These are phyloP conservation scores for Osmerus eperlanus DNA, from an alignment of 2,113 vertebrate species.

Conservation along the genomic window DNA sequence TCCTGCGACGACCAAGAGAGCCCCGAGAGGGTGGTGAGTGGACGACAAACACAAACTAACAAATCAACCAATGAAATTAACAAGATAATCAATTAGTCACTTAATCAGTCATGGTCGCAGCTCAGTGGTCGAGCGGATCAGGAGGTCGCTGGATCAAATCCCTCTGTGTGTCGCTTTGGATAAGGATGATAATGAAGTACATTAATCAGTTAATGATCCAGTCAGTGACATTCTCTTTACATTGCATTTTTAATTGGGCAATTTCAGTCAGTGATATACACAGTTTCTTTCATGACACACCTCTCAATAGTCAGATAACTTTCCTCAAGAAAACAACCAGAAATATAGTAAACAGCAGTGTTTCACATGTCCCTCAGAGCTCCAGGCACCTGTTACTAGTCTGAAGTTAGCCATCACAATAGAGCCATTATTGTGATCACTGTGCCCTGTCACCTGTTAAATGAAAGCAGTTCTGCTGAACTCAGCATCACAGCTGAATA, in stretches of 20 bases:
- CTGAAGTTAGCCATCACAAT: neutral
- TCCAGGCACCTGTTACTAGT: neutral
- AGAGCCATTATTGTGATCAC: neutral
- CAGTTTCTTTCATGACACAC: too few species aligned
- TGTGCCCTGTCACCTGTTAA: neutral
- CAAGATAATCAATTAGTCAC: too few species aligned
- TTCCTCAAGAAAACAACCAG: too few species aligned
- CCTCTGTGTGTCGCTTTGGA: too few species aligned
- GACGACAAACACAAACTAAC: neutral
- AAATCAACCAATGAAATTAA: neutral
- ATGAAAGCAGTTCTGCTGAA: constrained; percentile 2
- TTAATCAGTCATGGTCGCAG: too few species aligned
- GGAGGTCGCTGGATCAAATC: too few species aligned
- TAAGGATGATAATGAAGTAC: too few species aligned
- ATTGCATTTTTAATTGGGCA: neutral
- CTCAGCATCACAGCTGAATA: neutral
- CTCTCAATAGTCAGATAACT: too few species aligned
- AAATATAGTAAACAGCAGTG: neutral
- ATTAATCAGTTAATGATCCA: neutral
- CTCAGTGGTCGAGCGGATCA: too few species aligned
- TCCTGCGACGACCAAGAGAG: constrained; percentile 71
- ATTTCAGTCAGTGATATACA: neutral
- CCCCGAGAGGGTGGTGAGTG: constrained; percentile 72
- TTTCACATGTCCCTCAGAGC: neutral
- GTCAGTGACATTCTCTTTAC: neutral